phyloP scores from a whole-genome alignment of 2,888 invertebrate genomes.

The Cryptosula pallasiana region DNA sequence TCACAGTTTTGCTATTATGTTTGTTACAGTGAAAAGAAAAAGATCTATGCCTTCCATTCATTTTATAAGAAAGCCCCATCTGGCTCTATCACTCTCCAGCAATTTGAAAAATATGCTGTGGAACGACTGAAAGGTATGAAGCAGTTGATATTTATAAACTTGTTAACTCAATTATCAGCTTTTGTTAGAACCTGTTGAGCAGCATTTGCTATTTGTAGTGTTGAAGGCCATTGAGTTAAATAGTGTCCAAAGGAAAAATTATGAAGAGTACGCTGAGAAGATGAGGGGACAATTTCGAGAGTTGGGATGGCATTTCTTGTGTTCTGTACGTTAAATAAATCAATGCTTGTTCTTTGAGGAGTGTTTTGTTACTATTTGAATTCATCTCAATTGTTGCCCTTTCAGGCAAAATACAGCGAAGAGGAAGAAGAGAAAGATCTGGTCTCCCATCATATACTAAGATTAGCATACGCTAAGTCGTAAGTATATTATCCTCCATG shows the following conservation, averaged over 20 bases:
- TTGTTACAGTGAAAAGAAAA: too few relatives aligned
- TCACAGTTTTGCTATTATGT: too few relatives aligned
- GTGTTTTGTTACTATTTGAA: background rate
- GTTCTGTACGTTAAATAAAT: background rate
- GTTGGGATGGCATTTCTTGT: slow-evolving; percentile 18
- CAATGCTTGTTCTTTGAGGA: too few relatives aligned
- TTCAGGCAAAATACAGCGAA: slow-evolving; percentile 29
- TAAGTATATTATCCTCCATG: slow-evolving; percentile 35
- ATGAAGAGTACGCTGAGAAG: slow-evolving; percentile 38
- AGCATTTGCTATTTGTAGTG: slow-evolving; percentile 57
- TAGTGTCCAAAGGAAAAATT: slow-evolving; percentile 52
- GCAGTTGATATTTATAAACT: too few relatives aligned
- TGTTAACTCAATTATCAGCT: too few relatives aligned
- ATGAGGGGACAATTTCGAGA: slow-evolving; percentile 41
- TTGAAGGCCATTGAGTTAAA: slow-evolving; percentile 72
- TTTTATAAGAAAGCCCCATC: slow-evolving; percentile 73
- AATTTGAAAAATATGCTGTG: slow-evolving; percentile 80
- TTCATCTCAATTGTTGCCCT: background rate
- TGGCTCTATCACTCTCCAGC: slow-evolving; percentile 68
- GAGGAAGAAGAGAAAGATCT: slow-evolving; percentile 62
- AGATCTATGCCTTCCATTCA: slow-evolving; percentile 47
- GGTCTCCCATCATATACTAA: slow-evolving; percentile 85
- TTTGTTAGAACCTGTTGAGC: too few relatives aligned
- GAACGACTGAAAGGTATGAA: slow-evolving; percentile 69
- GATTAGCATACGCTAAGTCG: slow-evolving; percentile 79